Evolutionary conservation across 2,797 vertebrate genomes (phyloP).

Genomic region (Catharus ustulatus): DNA sequence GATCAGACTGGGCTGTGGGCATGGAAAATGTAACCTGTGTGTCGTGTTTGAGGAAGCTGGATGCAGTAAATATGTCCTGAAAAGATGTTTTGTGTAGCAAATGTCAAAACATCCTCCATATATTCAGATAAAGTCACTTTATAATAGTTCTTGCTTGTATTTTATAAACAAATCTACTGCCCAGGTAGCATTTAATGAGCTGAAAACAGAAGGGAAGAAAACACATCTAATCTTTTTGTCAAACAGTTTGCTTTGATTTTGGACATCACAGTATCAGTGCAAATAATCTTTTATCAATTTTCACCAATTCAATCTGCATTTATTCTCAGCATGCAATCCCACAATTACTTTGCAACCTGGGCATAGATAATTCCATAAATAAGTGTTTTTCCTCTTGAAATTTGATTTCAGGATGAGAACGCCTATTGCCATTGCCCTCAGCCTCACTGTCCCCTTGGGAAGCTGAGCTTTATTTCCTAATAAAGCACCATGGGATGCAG

Average conservation of each 20-base stretch:
- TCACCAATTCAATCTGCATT: constrained; percentile 31
- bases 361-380: constrained; percentile 43
- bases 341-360: constrained; percentile 53
- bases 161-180: background rate
- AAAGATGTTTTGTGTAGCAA: background rate
- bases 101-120: background rate
- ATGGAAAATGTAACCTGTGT: background rate
- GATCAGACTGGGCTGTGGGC: background rate
- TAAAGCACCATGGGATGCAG: background rate
- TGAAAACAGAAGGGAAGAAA: background rate
- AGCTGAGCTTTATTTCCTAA: constrained; percentile 16
- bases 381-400: constrained; percentile 56
- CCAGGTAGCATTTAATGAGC: background rate
- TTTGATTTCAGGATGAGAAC: constrained; percentile 29
- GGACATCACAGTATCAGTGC: constrained; percentile 4
- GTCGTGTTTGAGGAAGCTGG: background rate
- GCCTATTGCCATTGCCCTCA: background rate
- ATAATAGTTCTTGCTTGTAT: background rate
- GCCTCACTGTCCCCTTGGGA: background rate
- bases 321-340: constrained; percentile 48
- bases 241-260: constrained; percentile 23
- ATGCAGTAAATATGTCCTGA: background rate
- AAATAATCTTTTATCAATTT: background rate
- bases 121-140: background rate
- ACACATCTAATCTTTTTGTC: constrained; percentile 1